These are phyloP conservation scores for Syndactyla subalaris DNA, from an alignment of 2,797 vertebrate species.

Conservation along the genomic window DNA sequence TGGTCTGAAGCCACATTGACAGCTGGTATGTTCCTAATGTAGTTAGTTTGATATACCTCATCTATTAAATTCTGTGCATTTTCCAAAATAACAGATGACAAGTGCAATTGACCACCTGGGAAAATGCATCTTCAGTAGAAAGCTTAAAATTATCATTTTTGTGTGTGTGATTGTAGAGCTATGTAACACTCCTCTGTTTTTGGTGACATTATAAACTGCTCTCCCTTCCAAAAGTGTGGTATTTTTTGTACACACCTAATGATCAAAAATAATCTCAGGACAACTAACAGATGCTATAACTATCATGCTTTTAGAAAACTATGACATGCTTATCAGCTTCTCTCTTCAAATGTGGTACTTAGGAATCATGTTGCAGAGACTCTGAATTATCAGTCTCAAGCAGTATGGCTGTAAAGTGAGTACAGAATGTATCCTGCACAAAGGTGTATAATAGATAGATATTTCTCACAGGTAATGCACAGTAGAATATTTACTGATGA, in stretches of 20 bases:
- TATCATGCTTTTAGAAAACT: slow-evolving; percentile 1
- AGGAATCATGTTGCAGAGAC: not conserved
- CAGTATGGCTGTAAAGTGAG: not conserved
- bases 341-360: slow-evolving; percentile 11
- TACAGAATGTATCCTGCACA: not conserved
- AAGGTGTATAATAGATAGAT: not conserved
- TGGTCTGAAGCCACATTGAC: slow-evolving; percentile 80
- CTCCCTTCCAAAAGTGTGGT: slow-evolving; percentile 7
- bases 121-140: slow-evolving; percentile 73
- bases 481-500: not conserved
- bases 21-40: slow-evolving; percentile 78
- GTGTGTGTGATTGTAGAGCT: not conserved
- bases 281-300: slow-evolving; percentile 42
- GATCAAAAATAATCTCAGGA: slow-evolving; percentile 13
- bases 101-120: slow-evolving; percentile 80
- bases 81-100: slow-evolving; percentile 84
- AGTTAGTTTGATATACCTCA: slow-evolving; percentile 84
- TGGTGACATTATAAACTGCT: not conserved
- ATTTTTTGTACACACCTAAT: slow-evolving; percentile 29
- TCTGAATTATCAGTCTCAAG: slow-evolving; percentile 4
- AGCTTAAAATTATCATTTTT: slow-evolving; percentile 56
- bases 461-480: not conserved
- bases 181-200: slow-evolving; percentile 20
- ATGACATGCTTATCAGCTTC: not conserved
- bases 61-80: slow-evolving; percentile 80